Conservation (phyloP, 1,140 invertebrate species). For the Psilanteris sp. region DNA sequence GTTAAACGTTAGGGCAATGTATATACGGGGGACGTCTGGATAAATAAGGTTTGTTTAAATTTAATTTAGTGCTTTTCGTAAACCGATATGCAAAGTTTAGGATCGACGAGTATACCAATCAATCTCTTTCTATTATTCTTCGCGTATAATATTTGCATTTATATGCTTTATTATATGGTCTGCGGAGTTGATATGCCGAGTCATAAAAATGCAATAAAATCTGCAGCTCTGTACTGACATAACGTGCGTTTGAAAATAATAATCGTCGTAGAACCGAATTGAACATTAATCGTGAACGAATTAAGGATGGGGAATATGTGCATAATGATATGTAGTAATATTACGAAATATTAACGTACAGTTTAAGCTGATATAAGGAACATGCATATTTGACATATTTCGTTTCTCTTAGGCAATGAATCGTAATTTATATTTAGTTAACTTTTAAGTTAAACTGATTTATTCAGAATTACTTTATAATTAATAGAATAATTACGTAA, state of each 20-base stretch:
- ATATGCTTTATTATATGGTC: conserved; percentile 42
- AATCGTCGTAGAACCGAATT: conserved; percentile 7
- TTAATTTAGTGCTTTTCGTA: conserved; percentile 7
- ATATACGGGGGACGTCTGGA: too few species aligned
- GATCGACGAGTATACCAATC: conserved; percentile 5
- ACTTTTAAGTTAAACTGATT: too few species aligned
- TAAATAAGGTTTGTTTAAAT: too few species aligned
- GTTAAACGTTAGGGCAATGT: too few species aligned
- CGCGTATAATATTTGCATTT: conserved; percentile 38
- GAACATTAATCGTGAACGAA: conserved; percentile 12
- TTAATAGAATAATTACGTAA: too few species aligned
- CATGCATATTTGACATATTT: too few species aligned
- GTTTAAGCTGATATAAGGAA: too few species aligned
- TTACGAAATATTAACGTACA: too few species aligned
- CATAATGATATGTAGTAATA: too few species aligned
- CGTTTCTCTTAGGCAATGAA: too few species aligned
- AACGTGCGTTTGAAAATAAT: conserved; percentile 26
- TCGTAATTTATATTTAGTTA: too few species aligned
- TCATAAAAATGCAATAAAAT: conserved; percentile 42
- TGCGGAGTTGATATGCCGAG: conserved; percentile 5
- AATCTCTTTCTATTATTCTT: conserved; percentile 46
- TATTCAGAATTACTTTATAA: too few species aligned
- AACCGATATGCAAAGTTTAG: conserved; percentile 37
- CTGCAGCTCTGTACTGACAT: conserved; percentile 2
- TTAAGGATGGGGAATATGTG: conserved; percentile 4